Base-by-base conservation (phyloP, 2,888 invertebrate genomes). In the Abrostola tripartita region DNA sequence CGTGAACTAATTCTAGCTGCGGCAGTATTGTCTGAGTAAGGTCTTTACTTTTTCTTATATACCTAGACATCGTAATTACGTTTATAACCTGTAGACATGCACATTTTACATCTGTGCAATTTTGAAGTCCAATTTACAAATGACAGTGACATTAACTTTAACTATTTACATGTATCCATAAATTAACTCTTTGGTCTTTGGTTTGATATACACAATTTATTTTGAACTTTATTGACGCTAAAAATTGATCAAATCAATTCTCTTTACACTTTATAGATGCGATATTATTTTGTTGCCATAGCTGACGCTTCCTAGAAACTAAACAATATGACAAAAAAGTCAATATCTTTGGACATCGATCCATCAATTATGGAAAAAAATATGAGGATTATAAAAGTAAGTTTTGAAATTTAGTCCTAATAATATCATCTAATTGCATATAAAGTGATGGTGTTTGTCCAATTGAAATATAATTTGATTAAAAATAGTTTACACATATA, bases 321-420 rank as follows among this genome's bases (percentile, higher is more conserved):
- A 71, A 81, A 76, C 76, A 90, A 83, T 74, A 95, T 93, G 94
- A 88, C 90, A 38, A 90, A 91, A 82, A 92, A 92, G 65, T 90
- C 92, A 56, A 95, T 95, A 83, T 92, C 94, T 63, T 90, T 96
- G n/a, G 96, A 96, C 62, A 89, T 96, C 36, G 96, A 96, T 84
- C 95, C 95, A 6, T 91, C 94, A 50, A 95, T 96, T 62, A 90
- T 96, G 82, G 96, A 95, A 63, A 95, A 95, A 55, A 96, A 95
- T 73, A 93, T 95, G 92, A 88, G 88, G 78, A 91, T 95, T 76
- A 81, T 93, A 55, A 85, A 86, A 83, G 95, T 94, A 88, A 71
- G 68, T 80, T 74, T 24, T 49, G 36, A 38, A 6, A 66, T 57
- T 61, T 7, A 4, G 49, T 42, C 24, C 53, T 57, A 55, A 50